Base-by-base conservation (phyloP, 1,140 invertebrate species). In the Polyergus mexicanus region DNA sequence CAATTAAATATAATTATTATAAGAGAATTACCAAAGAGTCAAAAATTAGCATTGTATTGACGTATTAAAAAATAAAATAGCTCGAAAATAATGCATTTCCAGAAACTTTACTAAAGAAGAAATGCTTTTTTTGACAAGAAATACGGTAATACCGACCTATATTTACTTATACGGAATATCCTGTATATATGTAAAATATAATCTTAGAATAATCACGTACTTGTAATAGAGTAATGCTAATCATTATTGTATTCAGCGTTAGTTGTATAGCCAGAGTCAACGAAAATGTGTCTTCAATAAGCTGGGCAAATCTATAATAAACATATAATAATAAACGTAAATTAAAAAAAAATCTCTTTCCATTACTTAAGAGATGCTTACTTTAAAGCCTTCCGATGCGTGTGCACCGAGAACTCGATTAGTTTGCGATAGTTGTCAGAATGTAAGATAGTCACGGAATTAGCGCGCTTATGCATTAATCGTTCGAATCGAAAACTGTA, bases 401-500 rank as follows among this genome's bases (percentile, higher is more conserved):
- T 35, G 5, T 68, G 25, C 4, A 85, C 75, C 22, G 62, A 85
- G 7, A 86, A 75, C 2, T 47, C 35, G 32, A 84, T 54, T 77
- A 47, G 84, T 80, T 85, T 44, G 13, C 4, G 19, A 28, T 56
- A 66, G 19, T 0, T 16, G 2, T 66, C 51, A 80, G 32, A n/a
- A 44, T 35, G 51, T 41, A 71, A n/a, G 8, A 28, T 6, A 28
- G n/a, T 56, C 16, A 25, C 11, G 1, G 35, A 3, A 16, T 77
- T n/a, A 6, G 51, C 35, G n/a, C 25, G 3, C 6, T 77, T 54
- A 8, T 32, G 16, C 38, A 22, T 16, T 3, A 85, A n/a, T 32
- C 19, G 58, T 44, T 85, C 60, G n/a, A 85, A 66, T 10, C 83
- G 62, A 66, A 66, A 80, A 66, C 83, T 85, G 74, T 13, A 58